A percentile compares a stretch with the other conserved stretches of the same genome.
Conservation (phyloP, 2,113 vertebrate species). For the Laticauda colubrina region DNA sequence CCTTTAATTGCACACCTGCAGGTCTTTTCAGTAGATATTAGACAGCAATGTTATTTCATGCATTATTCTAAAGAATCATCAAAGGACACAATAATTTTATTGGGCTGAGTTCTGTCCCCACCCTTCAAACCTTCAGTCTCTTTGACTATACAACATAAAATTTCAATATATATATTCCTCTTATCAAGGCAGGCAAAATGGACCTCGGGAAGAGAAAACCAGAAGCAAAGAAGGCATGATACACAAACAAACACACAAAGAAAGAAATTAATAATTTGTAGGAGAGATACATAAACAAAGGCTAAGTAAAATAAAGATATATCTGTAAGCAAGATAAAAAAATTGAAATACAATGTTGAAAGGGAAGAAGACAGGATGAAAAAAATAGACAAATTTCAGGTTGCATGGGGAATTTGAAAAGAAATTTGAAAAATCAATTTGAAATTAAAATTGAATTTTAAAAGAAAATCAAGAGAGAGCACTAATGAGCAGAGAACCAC, state of each 20-base stretch:
- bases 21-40: slow-evolving; percentile 29
- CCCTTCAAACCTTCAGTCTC: not conserved
- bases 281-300: not conserved
- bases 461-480: not conserved
- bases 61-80: not conserved
- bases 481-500: not conserved
- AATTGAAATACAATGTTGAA: not conserved
- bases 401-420: not conserved
- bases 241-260: too few species aligned
- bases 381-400: not conserved
- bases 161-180: not conserved
- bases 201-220: not conserved
- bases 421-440: not conserved
- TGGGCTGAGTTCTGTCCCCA: not conserved
- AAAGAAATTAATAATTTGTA: not conserved
- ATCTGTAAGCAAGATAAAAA: not conserved
- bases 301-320: not conserved
- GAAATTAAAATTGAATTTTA: not conserved
- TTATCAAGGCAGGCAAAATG: not conserved
- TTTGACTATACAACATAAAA: not conserved
- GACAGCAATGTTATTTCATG: slow-evolving; percentile 14
- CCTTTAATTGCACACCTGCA: slow-evolving; percentile 39
- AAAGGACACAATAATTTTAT: not conserved
- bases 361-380: not conserved
- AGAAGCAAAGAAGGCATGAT: not conserved